A percentile compares a stretch with the other conserved stretches of the same genome.
Evolutionary conservation across 2,888 invertebrate species (phyloP).

Genomic region (Apamea epomidion): DNA sequence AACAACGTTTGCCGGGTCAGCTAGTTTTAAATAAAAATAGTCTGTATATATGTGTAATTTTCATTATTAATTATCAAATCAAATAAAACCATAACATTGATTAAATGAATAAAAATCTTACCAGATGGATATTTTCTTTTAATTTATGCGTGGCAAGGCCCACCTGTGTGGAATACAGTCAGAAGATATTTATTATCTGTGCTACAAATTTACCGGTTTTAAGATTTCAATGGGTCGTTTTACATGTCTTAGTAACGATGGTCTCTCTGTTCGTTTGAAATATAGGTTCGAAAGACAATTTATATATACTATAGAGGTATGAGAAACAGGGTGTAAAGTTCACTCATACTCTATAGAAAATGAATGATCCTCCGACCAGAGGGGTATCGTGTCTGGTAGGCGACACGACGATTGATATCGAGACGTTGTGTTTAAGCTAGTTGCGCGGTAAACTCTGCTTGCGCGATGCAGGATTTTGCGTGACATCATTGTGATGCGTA

Average conservation of each 20-base stretch:
- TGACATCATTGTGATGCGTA: too few species aligned
- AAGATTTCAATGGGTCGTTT: conserved; percentile 40
- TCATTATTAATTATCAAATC: background rate
- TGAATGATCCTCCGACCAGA: too few species aligned
- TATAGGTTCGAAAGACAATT: too few species aligned
- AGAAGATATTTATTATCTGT: conserved; percentile 50
- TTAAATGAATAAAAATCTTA: background rate
- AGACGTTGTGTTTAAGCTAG: too few species aligned
- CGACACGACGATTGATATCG: too few species aligned
- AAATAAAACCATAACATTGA: background rate
- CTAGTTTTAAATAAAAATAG: conserved; percentile 4
- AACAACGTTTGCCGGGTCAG: too few species aligned
- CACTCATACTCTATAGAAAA: too few species aligned
- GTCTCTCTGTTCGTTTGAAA: background rate
- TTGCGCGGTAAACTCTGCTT: too few species aligned
- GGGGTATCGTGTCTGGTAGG: too few species aligned
- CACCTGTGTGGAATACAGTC: conserved; percentile 50
- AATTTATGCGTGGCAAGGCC: conserved; percentile 20
- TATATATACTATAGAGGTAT: too few species aligned
- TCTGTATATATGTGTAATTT: background rate
- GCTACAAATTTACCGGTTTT: conserved; percentile 52
- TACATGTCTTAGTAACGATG: conserved; percentile 4
- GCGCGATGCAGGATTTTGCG: too few species aligned
- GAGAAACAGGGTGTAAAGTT: too few species aligned
- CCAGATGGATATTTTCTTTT: conserved; percentile 8